A percentile compares a stretch with the other conserved stretches of the same genome.
phyloP scores from a whole-genome alignment of 1,140 invertebrate genomes.

The Drosophila simulans region DNA sequence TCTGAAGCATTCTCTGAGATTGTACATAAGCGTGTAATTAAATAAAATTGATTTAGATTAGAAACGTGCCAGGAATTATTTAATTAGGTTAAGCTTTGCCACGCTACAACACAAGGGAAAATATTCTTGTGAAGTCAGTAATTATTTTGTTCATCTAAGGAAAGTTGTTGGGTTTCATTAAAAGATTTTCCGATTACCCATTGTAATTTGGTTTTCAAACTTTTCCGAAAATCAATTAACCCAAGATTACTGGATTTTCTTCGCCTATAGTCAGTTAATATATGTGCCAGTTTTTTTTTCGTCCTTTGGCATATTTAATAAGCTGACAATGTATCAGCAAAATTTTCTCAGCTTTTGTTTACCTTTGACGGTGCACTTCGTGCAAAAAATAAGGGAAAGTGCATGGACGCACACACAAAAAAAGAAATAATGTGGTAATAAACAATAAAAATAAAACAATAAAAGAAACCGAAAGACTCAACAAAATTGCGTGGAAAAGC shows the following conservation, averaged over 20 bases:
- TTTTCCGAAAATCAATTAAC: constrained; percentile 30
- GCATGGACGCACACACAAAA: constrained; percentile 40
- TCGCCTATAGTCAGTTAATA: neutral
- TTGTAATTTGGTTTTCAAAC: constrained; percentile 30
- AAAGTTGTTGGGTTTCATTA: constrained; percentile 5
- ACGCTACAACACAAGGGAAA: neutral
- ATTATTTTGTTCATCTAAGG: constrained; percentile 3
- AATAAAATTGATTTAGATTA: constrained; percentile 22
- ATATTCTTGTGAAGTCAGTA: neutral
- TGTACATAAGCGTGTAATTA: constrained; percentile 14
- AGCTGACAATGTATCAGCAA: constrained; percentile 22
- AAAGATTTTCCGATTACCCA: constrained; percentile 11
- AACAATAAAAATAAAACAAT: constrained; percentile 55
- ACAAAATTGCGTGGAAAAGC: constrained; percentile 50
- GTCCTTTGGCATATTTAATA: constrained; percentile 9
- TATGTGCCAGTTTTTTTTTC: neutral
- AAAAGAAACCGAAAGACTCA: constrained; percentile 18
- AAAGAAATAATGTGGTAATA: constrained; percentile 57
- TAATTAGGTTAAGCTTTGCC: constrained; percentile 7
- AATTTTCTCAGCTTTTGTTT: constrained; percentile 23
- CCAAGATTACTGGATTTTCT: neutral
- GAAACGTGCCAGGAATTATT: constrained; percentile 27
- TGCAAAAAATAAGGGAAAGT: constrained; percentile 25
- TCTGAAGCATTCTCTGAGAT: neutral
- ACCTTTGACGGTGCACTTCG: constrained; percentile 39